A percentile compares a stretch with the other conserved stretches of the same genome.
phyloP scores from a whole-genome alignment of 53 echinoderm and acorn worm species.

The Luidia sarsii region DNA sequence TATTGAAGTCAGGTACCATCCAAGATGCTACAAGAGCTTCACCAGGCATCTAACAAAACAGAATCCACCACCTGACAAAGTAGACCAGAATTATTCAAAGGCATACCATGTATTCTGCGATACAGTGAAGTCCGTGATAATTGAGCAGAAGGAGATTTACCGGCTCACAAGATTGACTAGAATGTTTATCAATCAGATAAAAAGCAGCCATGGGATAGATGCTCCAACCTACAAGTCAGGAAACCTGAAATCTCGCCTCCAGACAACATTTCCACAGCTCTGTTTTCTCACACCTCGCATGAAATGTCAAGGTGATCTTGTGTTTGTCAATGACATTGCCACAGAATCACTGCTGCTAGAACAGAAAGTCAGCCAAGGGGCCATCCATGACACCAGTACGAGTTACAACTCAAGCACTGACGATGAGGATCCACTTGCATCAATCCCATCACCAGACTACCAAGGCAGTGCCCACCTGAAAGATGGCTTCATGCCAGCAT shows the following conservation, averaged over 20 bases:
- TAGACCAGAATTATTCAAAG: neutral
- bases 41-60: slow-evolving; percentile 8
- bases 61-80: neutral
- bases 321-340: slow-evolving; percentile 35
- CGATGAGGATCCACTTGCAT: slow-evolving; percentile 14
- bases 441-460: neutral
- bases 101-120: slow-evolving; percentile 1
- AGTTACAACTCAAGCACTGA: slow-evolving; percentile 3
- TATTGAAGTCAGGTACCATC: slow-evolving; percentile 42
- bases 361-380: neutral
- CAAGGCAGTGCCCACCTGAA: neutral
- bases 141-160: slow-evolving; percentile 6
- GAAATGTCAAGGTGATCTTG: slow-evolving; percentile 19
- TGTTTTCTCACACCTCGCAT: slow-evolving; percentile 19
- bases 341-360: neutral
- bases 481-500: neutral
- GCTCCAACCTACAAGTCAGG: slow-evolving; percentile 23
- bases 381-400: neutral
- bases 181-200: slow-evolving; percentile 6
- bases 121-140: neutral
- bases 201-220: slow-evolving; percentile 7
- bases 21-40: slow-evolving; percentile 13
- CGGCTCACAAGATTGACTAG: neutral
- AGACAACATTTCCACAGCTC: slow-evolving; percentile 33
- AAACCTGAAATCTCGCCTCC: slow-evolving; percentile 4